A percentile compares a stretch with the other conserved stretches of the same genome.
These are phyloP conservation scores for Cyclopterus lumpus DNA, from an alignment of 2,797 vertebrate species.

Conservation along the genomic window DNA sequence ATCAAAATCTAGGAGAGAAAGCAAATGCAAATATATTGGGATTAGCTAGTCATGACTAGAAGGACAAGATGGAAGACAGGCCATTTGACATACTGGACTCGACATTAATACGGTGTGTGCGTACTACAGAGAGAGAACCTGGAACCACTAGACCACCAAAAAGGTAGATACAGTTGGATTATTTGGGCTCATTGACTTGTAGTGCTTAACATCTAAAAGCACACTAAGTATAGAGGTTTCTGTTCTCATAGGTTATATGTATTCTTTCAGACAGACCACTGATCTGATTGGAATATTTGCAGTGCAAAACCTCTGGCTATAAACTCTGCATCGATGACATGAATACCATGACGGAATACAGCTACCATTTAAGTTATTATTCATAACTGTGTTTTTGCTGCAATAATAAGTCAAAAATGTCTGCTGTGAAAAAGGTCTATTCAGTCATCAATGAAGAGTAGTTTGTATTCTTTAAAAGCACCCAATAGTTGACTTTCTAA, in stretches of 20 bases:
- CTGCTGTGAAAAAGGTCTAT: neutral
- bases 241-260: no score
- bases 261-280: neutral
- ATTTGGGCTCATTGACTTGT: neutral
- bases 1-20: conserved; percentile 88
- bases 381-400: neutral
- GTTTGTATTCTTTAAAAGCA: neutral
- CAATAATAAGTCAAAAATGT: neutral
- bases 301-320: neutral
- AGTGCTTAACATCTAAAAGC: neutral
- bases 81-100: neutral
- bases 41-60: conserved; percentile 7
- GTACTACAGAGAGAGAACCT: neutral
- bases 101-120: neutral
- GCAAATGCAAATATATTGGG: neutral
- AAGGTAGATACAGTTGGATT: neutral
- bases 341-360: neutral
- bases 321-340: neutral
- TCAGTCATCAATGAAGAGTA: neutral
- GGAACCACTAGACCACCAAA: neutral
- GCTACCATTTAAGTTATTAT: neutral
- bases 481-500: neutral
- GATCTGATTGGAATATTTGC: neutral
- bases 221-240: neutral
- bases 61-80: neutral